Percentiles rank a stretch among this genome's conserved stretches.
These are phyloP conservation scores for Numenius phaeopus DNA, from an alignment of 2,797 vertebrate species.

Conservation along the genomic window DNA sequence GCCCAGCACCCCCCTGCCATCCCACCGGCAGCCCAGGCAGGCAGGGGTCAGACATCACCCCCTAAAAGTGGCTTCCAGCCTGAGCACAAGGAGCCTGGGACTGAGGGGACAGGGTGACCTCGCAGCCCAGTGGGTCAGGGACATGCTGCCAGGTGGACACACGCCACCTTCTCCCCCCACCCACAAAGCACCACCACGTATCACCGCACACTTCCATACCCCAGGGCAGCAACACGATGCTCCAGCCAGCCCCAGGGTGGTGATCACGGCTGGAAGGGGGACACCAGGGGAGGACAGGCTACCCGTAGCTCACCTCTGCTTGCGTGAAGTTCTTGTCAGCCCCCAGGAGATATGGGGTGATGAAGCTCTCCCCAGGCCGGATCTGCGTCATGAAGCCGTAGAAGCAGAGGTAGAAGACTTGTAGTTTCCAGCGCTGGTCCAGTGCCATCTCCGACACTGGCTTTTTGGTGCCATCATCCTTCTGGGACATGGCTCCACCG, in stretches of 20 bases:
- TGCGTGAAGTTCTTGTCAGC: slow-evolving; percentile 88
- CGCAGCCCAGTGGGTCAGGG: neutral
- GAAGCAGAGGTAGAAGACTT: slow-evolving; percentile 90
- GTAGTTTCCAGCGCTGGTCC: slow-evolving; percentile 79
- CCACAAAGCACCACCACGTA: rapidly evolving
- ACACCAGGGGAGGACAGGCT: neutral
- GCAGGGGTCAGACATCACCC: neutral
- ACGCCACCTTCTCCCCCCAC: neutral
- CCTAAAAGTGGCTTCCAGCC: neutral
- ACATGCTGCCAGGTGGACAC: neutral
- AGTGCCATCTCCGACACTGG: rapidly evolving
- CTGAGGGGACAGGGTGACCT: neutral
- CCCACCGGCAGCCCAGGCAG: neutral
- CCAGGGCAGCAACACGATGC: neutral
- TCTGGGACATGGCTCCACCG: neutral
- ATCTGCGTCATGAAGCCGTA: slow-evolving; percentile 93
- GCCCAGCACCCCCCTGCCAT: neutral
- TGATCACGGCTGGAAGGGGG: rapidly evolving
- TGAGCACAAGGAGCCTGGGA: neutral
- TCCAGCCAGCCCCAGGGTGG: neutral
- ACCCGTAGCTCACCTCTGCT: slow-evolving; percentile 80
- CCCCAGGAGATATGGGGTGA: slow-evolving; percentile 90
- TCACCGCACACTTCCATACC: neutral
- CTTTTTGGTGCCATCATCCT: neutral
- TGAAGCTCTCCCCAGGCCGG: slow-evolving; percentile 93